A percentile compares a stretch with the other conserved stretches of the same genome.
Conservation (phyloP, 2,113 vertebrate species). For the Ailurus styani region DNA sequence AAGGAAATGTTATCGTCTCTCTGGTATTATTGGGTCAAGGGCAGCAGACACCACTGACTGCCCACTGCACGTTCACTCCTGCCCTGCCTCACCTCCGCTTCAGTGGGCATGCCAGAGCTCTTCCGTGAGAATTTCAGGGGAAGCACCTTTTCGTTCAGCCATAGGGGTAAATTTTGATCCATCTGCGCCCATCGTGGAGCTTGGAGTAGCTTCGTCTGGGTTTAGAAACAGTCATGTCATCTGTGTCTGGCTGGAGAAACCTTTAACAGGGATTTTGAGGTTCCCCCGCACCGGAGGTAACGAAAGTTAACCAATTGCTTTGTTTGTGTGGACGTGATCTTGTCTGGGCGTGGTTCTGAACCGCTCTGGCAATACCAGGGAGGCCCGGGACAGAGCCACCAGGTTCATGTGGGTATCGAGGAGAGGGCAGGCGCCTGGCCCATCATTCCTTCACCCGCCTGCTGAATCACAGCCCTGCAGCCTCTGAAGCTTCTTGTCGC, state of each 20-base stretch:
- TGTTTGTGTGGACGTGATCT: not conserved
- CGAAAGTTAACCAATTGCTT: not conserved
- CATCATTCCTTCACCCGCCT: rapidly evolving
- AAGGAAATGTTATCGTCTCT: not conserved
- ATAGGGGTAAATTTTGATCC: rapidly evolving
- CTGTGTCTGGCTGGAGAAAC: not conserved
- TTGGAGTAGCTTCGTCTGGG: rapidly evolving
- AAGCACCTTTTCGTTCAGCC: not conserved
- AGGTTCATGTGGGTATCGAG: rapidly evolving
- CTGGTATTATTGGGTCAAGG: rapidly evolving
- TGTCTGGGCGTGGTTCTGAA: not conserved
- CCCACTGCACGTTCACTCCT: rapidly evolving
- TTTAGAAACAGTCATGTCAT: not conserved
- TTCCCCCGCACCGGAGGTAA: not conserved
- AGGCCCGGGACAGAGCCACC: not conserved
- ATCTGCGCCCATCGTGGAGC: rapidly evolving
- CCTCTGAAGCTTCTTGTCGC: not conserved
- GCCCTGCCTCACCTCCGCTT: rapidly evolving
- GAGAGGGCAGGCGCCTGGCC: not conserved
- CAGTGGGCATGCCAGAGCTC: rapidly evolving
- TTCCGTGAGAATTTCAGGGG: rapidly evolving
- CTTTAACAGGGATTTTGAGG: not conserved
- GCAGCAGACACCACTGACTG: rapidly evolving
- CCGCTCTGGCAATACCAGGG: rapidly evolving
- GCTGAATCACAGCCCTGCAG: rapidly evolving